Conservation (phyloP, 2,113 vertebrate species). For the Chionis minor region DNA sequence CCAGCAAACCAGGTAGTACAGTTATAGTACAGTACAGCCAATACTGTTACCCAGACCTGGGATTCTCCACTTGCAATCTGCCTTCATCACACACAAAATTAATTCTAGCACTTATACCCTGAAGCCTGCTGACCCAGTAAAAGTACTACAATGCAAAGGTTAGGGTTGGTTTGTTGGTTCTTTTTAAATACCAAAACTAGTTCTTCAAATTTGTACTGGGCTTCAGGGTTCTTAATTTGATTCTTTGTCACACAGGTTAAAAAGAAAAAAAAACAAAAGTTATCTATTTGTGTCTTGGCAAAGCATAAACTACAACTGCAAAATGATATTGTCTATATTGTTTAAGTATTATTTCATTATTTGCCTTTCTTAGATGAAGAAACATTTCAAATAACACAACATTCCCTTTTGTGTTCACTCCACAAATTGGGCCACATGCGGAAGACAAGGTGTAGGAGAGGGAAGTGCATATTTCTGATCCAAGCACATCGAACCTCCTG, state of each 20-base stretch:
- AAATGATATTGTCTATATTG: background rate
- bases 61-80: background rate
- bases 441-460: fast-evolving
- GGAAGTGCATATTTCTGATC: background rate
- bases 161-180: background rate
- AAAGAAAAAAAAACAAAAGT: background rate
- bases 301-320: background rate
- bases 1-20: background rate
- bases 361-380: background rate
- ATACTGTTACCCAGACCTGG: background rate
- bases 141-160: background rate
- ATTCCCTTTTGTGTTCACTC: background rate
- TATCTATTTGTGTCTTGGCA: background rate
- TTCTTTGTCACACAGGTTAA: background rate
- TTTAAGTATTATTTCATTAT: background rate
- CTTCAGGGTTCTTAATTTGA: background rate
- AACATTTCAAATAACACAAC: background rate
- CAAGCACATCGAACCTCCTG: background rate
- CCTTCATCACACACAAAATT: background rate
- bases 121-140: background rate
- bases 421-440: no score
- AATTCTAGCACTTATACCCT: background rate
- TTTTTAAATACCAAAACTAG: background rate
- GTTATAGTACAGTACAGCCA: no score
- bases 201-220: background rate